phyloP scores from a whole-genome alignment of 1,140 invertebrate species.

The Drosophila pachea region DNA sequence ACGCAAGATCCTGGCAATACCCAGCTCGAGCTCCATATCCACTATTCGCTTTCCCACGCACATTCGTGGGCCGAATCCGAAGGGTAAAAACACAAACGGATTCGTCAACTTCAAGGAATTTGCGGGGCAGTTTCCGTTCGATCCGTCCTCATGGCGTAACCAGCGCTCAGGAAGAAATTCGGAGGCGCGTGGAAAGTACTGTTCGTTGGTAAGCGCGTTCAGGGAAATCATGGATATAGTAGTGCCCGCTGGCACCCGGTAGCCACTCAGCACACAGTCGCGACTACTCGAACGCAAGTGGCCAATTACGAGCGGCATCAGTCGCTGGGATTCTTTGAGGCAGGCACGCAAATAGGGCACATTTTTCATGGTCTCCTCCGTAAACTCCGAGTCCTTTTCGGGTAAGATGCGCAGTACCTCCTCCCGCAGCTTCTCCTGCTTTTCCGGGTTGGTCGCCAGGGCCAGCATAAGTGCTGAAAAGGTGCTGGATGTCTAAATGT shows the following conservation, averaged over 20 bases:
- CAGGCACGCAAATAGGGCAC: constrained; percentile 84
- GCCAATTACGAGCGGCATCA: constrained; percentile 80
- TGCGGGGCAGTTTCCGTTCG: constrained; percentile 37
- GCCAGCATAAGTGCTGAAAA: constrained; percentile 40
- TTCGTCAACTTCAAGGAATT: constrained; percentile 78
- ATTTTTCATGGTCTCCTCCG: constrained; percentile 80
- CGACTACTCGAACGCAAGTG: constrained; percentile 79
- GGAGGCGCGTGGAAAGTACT: constrained; percentile 80
- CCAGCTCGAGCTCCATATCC: constrained; percentile 85
- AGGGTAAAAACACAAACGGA: constrained; percentile 83
- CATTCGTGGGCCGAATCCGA: constrained; percentile 82
- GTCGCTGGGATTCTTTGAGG: constrained; percentile 83
- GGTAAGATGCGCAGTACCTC: constrained; percentile 82
- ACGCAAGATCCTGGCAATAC: constrained; percentile 81
- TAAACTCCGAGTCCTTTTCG: constrained; percentile 79
- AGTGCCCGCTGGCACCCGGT: constrained; percentile 82
- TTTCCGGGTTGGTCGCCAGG: constrained; percentile 84
- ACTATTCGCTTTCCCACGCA: constrained; percentile 84
- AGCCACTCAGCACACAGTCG: constrained; percentile 81
- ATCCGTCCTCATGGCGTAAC: constrained; percentile 65
- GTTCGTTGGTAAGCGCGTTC: constrained; percentile 72
- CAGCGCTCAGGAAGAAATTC: constrained; percentile 83
- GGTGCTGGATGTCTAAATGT: constrained; percentile 50
- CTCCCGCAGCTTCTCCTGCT: constrained; percentile 83
- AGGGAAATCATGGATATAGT: constrained; percentile 80